These are phyloP conservation scores for Zingel zingel DNA, from an alignment of 2,113 vertebrate species.

Conservation along the genomic window DNA sequence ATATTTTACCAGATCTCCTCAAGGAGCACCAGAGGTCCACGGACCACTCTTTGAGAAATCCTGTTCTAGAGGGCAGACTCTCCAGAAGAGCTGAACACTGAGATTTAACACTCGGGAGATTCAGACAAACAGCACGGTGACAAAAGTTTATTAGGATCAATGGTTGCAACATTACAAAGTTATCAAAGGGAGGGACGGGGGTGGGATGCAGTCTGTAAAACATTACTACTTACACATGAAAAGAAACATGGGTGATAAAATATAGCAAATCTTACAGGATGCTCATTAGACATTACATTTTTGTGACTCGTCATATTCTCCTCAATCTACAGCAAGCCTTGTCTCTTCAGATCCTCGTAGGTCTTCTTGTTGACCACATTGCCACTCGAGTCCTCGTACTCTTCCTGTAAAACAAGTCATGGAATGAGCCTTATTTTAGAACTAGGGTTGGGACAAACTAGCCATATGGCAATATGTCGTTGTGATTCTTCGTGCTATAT, in stretches of 20 bases:
- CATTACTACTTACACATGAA: conserved; percentile 59
- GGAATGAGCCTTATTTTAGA: neutral
- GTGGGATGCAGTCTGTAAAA: conserved; percentile 46
- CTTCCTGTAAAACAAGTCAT: conserved; percentile 85
- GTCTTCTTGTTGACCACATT: conserved; percentile 99
- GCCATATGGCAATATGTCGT: too few relatives aligned
- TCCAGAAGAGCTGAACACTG: neutral
- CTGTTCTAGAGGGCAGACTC: too few relatives aligned
- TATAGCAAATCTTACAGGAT: neutral
- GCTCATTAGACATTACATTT: neutral
- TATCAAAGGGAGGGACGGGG: conserved; percentile 34
- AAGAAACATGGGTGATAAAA: conserved; percentile 31
- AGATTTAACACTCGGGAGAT: neutral
- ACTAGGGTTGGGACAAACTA: too few relatives aligned
- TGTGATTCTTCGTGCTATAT: too few relatives aligned
- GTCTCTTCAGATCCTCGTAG: conserved; percentile 97
- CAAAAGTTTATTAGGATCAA: conserved; percentile 76
- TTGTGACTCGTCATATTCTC: neutral
- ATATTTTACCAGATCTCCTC: too few relatives aligned
- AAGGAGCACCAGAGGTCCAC: too few relatives aligned
- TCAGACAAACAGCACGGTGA: conserved; percentile 5
- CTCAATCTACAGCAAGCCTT: conserved; percentile 90
- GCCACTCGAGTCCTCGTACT: conserved; percentile 97
- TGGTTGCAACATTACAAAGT: conserved; percentile 53
- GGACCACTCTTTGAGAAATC: neutral